Conservation (phyloP, 2,113 vertebrate species). For the Trochalopteron elliotii region DNA sequence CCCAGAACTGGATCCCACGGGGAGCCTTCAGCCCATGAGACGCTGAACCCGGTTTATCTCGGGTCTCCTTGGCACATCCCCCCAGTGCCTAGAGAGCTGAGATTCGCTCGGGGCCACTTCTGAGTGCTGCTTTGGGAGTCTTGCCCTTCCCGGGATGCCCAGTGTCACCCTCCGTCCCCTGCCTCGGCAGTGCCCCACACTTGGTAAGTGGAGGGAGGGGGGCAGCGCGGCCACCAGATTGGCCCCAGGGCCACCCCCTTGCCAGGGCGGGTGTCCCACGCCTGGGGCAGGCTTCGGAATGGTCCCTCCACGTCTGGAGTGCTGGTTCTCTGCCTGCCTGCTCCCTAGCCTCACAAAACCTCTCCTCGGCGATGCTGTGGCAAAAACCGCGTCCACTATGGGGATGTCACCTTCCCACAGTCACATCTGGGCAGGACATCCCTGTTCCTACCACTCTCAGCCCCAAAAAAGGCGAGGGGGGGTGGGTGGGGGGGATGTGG, state of each 20-base stretch:
- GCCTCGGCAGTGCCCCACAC: too few relatives aligned
- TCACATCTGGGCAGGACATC: neutral
- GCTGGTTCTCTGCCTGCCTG: neutral
- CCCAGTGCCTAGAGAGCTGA: neutral
- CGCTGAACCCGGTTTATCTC: neutral
- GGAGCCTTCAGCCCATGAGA: neutral
- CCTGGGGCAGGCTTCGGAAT: neutral
- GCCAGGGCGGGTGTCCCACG: too few relatives aligned
- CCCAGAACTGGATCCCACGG: neutral
- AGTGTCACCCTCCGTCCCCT: too few relatives aligned
- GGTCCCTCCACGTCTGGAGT: neutral
- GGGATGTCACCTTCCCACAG: neutral
- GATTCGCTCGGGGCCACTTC: neutral
- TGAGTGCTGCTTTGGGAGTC: too few relatives aligned
- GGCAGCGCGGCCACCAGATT: too few relatives aligned
- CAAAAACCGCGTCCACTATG: fast-evolving
- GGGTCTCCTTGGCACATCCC: neutral
- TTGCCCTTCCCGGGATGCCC: too few relatives aligned
- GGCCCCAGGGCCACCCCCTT: too few relatives aligned
- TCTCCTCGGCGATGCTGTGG: neutral
- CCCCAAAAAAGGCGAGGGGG: neutral
- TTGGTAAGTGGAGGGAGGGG: too few relatives aligned
- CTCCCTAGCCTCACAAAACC: neutral
- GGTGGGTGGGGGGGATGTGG: too few relatives aligned
- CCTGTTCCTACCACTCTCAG: neutral